phyloP scores from a whole-genome alignment of 2,888 invertebrate species.

The Rhabditoides inermis region DNA sequence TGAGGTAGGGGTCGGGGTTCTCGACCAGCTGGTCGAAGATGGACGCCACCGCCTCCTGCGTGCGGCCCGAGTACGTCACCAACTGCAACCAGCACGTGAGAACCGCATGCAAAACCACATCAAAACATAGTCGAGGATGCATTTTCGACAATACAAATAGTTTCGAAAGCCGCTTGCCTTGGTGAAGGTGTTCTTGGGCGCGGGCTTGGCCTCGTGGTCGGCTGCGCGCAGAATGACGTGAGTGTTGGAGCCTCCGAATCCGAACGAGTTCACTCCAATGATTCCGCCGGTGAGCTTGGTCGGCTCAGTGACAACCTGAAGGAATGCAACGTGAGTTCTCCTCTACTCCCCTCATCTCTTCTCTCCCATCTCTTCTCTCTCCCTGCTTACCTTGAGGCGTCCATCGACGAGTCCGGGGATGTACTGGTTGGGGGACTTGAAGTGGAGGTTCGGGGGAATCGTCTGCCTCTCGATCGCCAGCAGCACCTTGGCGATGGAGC shows the following conservation, averaged over 20 bases:
- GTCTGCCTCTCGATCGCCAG: slow-evolving; percentile 82
- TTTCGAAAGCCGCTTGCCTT: slow-evolving; percentile 15
- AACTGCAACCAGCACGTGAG: no score
- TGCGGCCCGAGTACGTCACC: slow-evolving; percentile 67
- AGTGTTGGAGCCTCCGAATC: slow-evolving; percentile 92
- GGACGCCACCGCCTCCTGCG: slow-evolving; percentile 56
- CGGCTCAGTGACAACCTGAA: slow-evolving; percentile 69
- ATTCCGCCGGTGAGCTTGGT: slow-evolving; percentile 82
- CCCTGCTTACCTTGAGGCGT: slow-evolving; percentile 62
- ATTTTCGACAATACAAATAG: no score
- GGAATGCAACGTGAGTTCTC: not conserved
- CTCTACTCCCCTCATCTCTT: slow-evolving; percentile 55
- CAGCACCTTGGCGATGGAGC: slow-evolving; percentile 56
- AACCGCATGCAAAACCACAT: no score
- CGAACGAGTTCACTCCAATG: slow-evolving; percentile 88
- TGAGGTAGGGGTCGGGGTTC: slow-evolving; percentile 38
- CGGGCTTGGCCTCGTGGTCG: slow-evolving; percentile 20
- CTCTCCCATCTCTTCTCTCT: slow-evolving; percentile 54
- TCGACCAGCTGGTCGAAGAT: slow-evolving; percentile 48
- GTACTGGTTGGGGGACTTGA: slow-evolving; percentile 73
- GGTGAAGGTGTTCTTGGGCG: slow-evolving; percentile 25
- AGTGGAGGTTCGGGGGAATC: slow-evolving; percentile 87
- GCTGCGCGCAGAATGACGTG: slow-evolving; percentile 66
- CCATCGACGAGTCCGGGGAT: slow-evolving; percentile 85
- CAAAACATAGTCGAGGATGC: not conserved